Percentiles rank a stretch among this genome's conserved stretches.
phyloP scores from a whole-genome alignment of 2,888 invertebrate genomes.

The Agrypnus murinus region DNA sequence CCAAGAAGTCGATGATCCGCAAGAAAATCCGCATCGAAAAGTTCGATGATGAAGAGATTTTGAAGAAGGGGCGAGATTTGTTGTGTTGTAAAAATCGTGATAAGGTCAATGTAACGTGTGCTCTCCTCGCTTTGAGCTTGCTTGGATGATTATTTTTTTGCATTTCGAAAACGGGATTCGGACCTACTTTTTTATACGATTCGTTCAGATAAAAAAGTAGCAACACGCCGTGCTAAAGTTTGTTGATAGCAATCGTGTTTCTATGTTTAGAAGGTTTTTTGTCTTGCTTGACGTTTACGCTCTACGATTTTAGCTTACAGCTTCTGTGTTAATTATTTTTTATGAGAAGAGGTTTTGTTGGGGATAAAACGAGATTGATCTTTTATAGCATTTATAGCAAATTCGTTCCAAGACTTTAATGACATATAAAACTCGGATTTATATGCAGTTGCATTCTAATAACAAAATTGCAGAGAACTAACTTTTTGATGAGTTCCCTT shows the following conservation, averaged over 20 bases:
- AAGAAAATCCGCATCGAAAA: too few relatives aligned
- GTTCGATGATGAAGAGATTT: constrained; percentile 30
- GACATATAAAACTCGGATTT: too few relatives aligned
- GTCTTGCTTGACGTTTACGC: neutral
- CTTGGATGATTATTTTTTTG: constrained; percentile 9
- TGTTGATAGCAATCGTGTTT: neutral
- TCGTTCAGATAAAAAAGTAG: constrained; percentile 15
- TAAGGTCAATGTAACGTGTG: constrained; percentile 43
- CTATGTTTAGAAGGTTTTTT: neutral
- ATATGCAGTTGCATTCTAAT: too few relatives aligned
- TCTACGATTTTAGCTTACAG: too few relatives aligned
- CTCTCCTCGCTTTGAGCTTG: constrained; percentile 14
- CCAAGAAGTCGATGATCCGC: constrained; percentile 45
- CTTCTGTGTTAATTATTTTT: too few relatives aligned
- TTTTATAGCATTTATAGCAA: too few relatives aligned
- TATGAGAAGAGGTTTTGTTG: too few relatives aligned
- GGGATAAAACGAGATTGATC: too few relatives aligned
- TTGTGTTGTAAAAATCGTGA: constrained; percentile 36
- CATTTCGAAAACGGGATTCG: constrained; percentile 41
- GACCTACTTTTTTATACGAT: constrained; percentile 44
- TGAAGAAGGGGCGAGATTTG: constrained; percentile 21
- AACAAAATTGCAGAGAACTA: too few relatives aligned
- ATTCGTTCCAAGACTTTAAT: too few relatives aligned
- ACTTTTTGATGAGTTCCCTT: too few relatives aligned
- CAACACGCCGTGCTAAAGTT: constrained; percentile 14